Conservation (phyloP, 30 jellyfish, hydroid and myxozoan genomes). For the Aurelia sp. region DNA sequence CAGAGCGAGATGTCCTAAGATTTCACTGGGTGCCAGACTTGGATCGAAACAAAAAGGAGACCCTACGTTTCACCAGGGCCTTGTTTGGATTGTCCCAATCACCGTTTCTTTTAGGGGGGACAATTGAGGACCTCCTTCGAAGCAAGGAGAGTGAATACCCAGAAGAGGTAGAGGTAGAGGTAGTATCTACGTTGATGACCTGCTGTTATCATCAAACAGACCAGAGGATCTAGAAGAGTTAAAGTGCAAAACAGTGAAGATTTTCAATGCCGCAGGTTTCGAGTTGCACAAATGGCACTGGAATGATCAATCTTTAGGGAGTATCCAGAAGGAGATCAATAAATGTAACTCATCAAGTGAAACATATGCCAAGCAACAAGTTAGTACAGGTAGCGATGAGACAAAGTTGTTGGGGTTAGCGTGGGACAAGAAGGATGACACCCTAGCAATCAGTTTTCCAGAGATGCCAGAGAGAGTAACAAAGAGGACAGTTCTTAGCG, state of each 20-base stretch:
- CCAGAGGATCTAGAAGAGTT: slow-evolving; percentile 16
- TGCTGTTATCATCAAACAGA: slow-evolving; percentile 39
- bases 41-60: slow-evolving; percentile 28
- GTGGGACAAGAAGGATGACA: slow-evolving; percentile 58
- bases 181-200: slow-evolving; percentile 68
- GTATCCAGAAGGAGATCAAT: slow-evolving; percentile 2
- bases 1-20: slow-evolving; percentile 61
- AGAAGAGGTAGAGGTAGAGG: slow-evolving; percentile 37
- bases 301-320: slow-evolving; percentile 39
- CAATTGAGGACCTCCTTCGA: slow-evolving; percentile 55
- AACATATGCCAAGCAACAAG: slow-evolving; percentile 23
- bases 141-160: slow-evolving; percentile 36
- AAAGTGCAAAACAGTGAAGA: slow-evolving; percentile 9
- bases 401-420: slow-evolving; percentile 32
- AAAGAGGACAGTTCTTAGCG: slow-evolving; percentile 39
- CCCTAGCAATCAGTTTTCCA: slow-evolving; percentile 39
- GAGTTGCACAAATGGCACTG: slow-evolving; percentile 83
- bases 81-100: slow-evolving; percentile 76
- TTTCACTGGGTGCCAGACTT: slow-evolving; percentile 53
- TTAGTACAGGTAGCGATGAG: slow-evolving; percentile 6
- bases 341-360: neutral
- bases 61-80: slow-evolving; percentile 63
- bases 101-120: slow-evolving; percentile 68
- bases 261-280: slow-evolving; percentile 44
- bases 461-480: slow-evolving; percentile 14